phyloP scores from a whole-genome alignment of 2,113 vertebrate genomes.

The Cisticola juncidis region DNA sequence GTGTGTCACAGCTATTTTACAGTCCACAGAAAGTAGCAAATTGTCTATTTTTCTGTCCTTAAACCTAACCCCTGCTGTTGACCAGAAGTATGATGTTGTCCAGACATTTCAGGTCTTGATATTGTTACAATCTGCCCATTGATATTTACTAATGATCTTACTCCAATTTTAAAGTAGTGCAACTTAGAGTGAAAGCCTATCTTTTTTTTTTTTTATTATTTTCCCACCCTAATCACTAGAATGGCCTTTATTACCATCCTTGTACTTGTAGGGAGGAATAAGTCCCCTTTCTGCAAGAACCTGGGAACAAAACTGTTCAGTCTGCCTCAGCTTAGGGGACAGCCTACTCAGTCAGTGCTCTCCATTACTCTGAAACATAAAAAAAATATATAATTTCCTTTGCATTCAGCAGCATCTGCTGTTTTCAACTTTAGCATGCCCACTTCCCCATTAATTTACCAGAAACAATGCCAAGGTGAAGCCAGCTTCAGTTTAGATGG shows the following conservation, averaged over 20 bases:
- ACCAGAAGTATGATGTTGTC: background rate
- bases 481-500: background rate
- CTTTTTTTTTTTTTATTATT: background rate
- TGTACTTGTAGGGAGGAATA: background rate
- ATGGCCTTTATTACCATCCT: background rate
- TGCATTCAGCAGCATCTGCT: background rate
- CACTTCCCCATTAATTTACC: background rate
- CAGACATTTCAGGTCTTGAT: background rate
- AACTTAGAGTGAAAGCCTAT: background rate
- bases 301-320: background rate
- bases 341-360: background rate
- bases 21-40: conserved; percentile 29
- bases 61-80: background rate
- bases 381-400: background rate
- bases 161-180: background rate
- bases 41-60: background rate
- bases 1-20: background rate
- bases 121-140: background rate
- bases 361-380: background rate
- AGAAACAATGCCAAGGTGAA: background rate
- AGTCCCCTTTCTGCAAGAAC: background rate
- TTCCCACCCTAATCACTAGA: background rate
- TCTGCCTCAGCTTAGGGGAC: background rate
- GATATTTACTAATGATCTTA: background rate
- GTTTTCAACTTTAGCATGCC: background rate